phyloP scores from a whole-genome alignment of 2,113 vertebrate genomes.

The Balaenoptera acutorostrata region DNA sequence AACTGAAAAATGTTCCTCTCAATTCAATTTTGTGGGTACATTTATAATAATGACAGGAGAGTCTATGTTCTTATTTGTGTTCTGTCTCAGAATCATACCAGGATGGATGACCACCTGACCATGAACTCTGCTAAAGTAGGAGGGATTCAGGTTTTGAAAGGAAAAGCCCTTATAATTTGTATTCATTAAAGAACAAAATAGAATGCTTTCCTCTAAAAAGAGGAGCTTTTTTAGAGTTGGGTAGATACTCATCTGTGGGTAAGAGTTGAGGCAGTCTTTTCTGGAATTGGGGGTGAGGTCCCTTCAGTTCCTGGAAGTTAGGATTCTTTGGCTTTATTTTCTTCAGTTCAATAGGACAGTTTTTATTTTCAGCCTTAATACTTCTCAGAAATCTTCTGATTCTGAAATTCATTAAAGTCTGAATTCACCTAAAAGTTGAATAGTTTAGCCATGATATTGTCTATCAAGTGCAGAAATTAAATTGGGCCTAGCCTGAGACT shows the following conservation, averaged over 20 bases:
- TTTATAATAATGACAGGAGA: neutral
- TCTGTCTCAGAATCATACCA: neutral
- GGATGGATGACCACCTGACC: neutral
- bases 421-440: constrained; percentile 38
- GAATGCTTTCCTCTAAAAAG: neutral
- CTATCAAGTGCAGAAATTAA: constrained; percentile 47
- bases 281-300: neutral
- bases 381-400: constrained; percentile 45
- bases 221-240: neutral
- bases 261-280: neutral
- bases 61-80: neutral
- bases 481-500: constrained; percentile 10
- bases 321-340: neutral
- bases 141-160: neutral
- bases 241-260: neutral
- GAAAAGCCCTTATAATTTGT: neutral
- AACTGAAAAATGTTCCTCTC: neutral
- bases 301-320: neutral
- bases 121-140: neutral
- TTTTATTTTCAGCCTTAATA: constrained; percentile 39
- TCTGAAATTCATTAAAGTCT: constrained; percentile 44
- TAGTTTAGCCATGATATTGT: constrained; percentile 26
- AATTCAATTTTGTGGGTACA: neutral
- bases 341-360: neutral
- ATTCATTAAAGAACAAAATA: neutral